Evolutionary conservation across 2,888 invertebrate genomes (phyloP).

Genomic region (Meiosimyza platycephala): DNA sequence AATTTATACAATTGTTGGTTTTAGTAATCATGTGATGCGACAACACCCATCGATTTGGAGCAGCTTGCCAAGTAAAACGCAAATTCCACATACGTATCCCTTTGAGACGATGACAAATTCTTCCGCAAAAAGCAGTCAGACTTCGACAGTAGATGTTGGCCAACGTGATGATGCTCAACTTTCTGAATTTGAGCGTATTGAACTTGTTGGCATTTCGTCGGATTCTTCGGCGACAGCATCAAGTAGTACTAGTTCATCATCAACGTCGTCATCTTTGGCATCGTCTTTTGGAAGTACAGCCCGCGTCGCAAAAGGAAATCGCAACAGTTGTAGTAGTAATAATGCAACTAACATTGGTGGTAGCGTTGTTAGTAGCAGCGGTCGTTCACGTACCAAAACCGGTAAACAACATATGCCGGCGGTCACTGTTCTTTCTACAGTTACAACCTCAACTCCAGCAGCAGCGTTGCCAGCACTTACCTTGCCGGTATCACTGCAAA

Average conservation of each 20-base stretch:
- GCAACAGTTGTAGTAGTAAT: slow-evolving; percentile 63
- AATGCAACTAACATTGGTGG: slow-evolving; percentile 25
- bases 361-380: slow-evolving; percentile 49
- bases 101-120: slow-evolving; percentile 33
- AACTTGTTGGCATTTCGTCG: slow-evolving; percentile 45
- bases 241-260: slow-evolving; percentile 47
- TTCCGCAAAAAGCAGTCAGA: slow-evolving; percentile 17
- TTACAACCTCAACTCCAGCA: slow-evolving; percentile 24
- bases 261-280: slow-evolving; percentile 51
- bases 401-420: slow-evolving; percentile 46
- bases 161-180: background rate
- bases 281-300: slow-evolving; percentile 40
- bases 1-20: slow-evolving; percentile 82
- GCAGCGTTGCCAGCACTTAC: slow-evolving; percentile 3
- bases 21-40: slow-evolving; percentile 77
- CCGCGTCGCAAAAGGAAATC: slow-evolving; percentile 65
- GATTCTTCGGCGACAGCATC: slow-evolving; percentile 47
- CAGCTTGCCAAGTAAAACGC: slow-evolving; percentile 50
- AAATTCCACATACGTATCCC: background rate
- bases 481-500: background rate
- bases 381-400: slow-evolving; percentile 59
- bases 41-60: slow-evolving; percentile 67
- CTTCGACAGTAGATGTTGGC: background rate
- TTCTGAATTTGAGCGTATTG: slow-evolving; percentile 47
- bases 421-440: slow-evolving; percentile 31